Evolutionary conservation across 2,113 vertebrate species (phyloP).

Genomic region (Cyprinodon tularosa): DNA sequence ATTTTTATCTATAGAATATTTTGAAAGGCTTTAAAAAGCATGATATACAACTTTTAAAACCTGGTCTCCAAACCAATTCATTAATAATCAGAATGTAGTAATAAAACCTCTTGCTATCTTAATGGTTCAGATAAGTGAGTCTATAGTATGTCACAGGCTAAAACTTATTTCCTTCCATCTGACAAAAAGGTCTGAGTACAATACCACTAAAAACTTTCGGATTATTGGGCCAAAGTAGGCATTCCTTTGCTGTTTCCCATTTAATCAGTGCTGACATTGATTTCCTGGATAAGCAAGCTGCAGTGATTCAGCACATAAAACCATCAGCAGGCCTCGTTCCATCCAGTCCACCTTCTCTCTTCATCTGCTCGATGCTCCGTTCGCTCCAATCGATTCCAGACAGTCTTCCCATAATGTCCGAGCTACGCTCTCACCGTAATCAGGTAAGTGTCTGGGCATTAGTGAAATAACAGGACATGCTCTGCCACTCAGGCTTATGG

Average conservation of each 20-base stretch:
- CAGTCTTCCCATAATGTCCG: conserved; percentile 22
- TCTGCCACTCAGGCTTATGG: conserved; percentile 19
- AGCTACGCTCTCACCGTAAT: conserved; percentile 36
- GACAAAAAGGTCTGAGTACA: not conserved
- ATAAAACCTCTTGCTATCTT: conserved; percentile 11
- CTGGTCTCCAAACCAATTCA: too few species aligned
- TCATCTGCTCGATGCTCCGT: conserved; percentile 8
- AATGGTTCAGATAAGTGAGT: conserved; percentile 11
- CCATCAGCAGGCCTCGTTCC: conserved; percentile 34
- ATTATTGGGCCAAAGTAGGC: conserved; percentile 44
- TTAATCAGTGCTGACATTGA: conserved; percentile 68
- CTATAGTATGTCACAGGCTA: conserved; percentile 4
- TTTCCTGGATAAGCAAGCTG: conserved; percentile 54
- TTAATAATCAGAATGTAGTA: not conserved
- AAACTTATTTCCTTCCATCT: conserved; percentile 3
- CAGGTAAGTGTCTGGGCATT: conserved; percentile 27
- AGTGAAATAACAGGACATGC: conserved; percentile 17
- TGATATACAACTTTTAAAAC: too few species aligned
- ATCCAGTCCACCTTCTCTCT: conserved; percentile 9
- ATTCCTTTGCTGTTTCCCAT: conserved; percentile 57
- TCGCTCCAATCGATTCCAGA: conserved; percentile 32
- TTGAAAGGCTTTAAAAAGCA: too few species aligned
- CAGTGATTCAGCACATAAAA: conserved; percentile 55
- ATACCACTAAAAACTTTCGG: conserved; percentile 16
- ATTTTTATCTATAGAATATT: too few species aligned